These are phyloP conservation scores for Melanargia galathea DNA, from an alignment of 2,888 invertebrate species.

Conservation along the genomic window DNA sequence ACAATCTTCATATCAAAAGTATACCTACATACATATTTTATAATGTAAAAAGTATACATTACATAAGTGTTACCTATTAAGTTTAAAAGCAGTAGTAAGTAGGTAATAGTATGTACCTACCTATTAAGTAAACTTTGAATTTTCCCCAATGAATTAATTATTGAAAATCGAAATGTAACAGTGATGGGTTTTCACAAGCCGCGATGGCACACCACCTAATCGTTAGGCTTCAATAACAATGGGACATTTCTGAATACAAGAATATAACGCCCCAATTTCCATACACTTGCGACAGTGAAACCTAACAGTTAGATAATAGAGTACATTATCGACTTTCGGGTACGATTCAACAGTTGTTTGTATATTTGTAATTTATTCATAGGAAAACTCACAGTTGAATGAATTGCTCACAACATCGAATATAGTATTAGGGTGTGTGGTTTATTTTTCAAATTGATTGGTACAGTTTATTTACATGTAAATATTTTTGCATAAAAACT, in stretches of 20 bases:
- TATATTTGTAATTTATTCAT: slow-evolving; percentile 60
- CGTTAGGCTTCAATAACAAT: slow-evolving; percentile 28
- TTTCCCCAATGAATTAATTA: neutral
- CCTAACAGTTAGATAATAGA: slow-evolving; percentile 10
- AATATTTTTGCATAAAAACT: too few relatives aligned
- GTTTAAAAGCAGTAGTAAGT: too few relatives aligned
- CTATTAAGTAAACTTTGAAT: too few relatives aligned
- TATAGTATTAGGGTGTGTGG: slow-evolving; percentile 16
- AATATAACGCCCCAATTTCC: slow-evolving; percentile 15
- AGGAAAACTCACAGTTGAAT: slow-evolving; percentile 58
- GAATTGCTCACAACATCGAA: slow-evolving; percentile 47
- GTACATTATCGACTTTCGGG: slow-evolving; percentile 26
- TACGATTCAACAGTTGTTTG: slow-evolving; percentile 33
- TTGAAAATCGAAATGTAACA: neutral
- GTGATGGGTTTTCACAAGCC: slow-evolving; percentile 18
- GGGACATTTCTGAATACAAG: slow-evolving; percentile 24
- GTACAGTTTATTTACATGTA: neutral
- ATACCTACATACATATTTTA: too few relatives aligned
- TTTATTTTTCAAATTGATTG: slow-evolving; percentile 9
- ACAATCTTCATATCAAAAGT: too few relatives aligned
- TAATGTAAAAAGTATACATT: too few relatives aligned
- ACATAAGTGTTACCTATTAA: too few relatives aligned
- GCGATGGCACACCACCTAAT: slow-evolving; percentile 9
- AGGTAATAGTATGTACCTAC: too few relatives aligned
- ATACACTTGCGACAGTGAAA: slow-evolving; percentile 14